Conservation (phyloP, 2,113 vertebrate genomes). For the Setophaga coronata region DNA sequence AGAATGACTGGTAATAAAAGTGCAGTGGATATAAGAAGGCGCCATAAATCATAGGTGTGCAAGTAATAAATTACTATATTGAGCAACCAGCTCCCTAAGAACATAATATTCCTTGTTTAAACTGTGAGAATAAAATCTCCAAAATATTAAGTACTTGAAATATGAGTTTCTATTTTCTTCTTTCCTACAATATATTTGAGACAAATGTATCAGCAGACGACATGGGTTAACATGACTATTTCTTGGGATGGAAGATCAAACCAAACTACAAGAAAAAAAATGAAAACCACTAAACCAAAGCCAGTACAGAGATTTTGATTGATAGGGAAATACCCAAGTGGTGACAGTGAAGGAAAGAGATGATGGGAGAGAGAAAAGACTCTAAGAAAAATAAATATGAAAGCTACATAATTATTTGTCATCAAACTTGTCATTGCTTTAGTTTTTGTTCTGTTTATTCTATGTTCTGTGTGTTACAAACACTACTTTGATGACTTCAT, state of each 20-base stretch:
- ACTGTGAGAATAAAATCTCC: background rate
- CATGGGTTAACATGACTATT: background rate
- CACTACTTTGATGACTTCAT: background rate
- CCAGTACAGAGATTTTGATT: background rate
- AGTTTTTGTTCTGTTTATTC: background rate
- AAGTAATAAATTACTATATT: background rate
- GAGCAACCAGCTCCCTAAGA: background rate
- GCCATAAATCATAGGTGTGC: background rate
- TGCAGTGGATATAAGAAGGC: background rate
- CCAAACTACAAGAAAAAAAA: background rate
- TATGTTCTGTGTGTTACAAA: background rate
- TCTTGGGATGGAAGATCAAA: background rate
- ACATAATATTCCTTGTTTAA: background rate
- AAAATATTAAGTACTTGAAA: background rate
- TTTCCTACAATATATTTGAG: background rate
- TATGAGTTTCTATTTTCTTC: background rate
- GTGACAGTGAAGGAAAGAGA: background rate
- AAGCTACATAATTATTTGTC: background rate
- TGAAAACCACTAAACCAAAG: background rate
- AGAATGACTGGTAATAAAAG: constrained; percentile 6
- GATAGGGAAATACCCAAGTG: background rate
- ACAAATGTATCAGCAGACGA: background rate
- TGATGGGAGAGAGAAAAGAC: background rate
- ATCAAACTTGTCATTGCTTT: background rate
- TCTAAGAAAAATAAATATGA: background rate